Conservation (phyloP, 2,797 vertebrate species). For the Mareca strepera region DNA sequence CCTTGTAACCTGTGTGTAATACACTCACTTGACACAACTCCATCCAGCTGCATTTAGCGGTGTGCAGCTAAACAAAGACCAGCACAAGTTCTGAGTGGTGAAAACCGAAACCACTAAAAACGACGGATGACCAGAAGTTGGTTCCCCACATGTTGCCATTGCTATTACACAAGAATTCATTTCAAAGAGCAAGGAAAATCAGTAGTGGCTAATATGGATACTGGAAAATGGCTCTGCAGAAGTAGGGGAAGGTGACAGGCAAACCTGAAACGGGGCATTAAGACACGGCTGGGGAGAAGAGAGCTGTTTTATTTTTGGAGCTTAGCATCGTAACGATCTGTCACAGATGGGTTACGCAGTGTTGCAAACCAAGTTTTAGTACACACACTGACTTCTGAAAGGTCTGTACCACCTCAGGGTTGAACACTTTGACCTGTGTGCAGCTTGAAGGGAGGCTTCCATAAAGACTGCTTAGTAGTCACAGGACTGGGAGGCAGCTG, state of each 20-base stretch:
- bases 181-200: background rate
- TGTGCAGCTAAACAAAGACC: background rate
- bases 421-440: background rate
- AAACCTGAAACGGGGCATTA: background rate
- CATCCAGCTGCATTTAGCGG: background rate
- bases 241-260: background rate
- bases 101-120: background rate
- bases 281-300: background rate
- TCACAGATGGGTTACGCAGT: background rate
- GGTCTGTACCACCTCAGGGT: background rate
- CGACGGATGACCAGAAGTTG: rapidly evolving
- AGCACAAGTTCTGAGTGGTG: background rate
- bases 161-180: background rate
- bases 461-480: background rate
- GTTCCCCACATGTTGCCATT: background rate
- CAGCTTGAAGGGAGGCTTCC: background rate
- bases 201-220: background rate
- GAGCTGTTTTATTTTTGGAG: background rate
- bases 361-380: background rate
- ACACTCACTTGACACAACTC: background rate
- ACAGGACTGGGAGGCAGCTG: background rate
- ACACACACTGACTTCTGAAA: background rate
- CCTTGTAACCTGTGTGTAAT: background rate
- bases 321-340: background rate
- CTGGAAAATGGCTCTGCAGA: background rate